Base-by-base conservation (phyloP, 2,888 invertebrate species). In the Encarsia formosa region DNA sequence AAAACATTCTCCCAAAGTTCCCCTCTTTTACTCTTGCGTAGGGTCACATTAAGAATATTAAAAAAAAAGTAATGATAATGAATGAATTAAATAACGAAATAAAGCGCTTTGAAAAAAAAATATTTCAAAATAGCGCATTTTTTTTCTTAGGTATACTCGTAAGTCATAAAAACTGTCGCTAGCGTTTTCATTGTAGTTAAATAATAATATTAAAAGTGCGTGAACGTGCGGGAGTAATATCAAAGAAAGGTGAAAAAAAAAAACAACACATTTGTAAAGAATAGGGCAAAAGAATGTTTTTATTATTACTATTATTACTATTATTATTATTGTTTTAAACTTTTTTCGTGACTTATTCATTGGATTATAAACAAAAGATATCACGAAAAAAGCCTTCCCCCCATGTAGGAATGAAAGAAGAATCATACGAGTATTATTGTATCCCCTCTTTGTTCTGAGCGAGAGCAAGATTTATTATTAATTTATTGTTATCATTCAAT, bases 401-500 rank as follows among this genome's bases (percentile, higher is more conserved):
- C n/a, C n/a, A n/a, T n/a, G n/a, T n/a, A n/a, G n/a, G n/a, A n/a
- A n/a, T n/a, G n/a, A n/a, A 45, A 20, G 35, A 35, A 51, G 43
- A 38, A 15, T 24, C 23, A 34, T 43, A 26, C 34, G 43, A 52
- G 34, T 39, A 44, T 44, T 24, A 18, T 37, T 45, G 18, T 43
- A 34, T 39, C 29, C 41, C 19, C 31, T 37, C 35, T 37, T 42
- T 31, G 24, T 18, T 37, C 37, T 31, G 41, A 31, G 39, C 34
- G 48, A 44, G 15, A 44, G 45, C 32, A 44, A 49, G 48, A 49
- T 52, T 52, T 53, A 43, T 66, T 66, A 70, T 70, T 71, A 70
- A 69, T 71, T 71, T 69, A 71, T 69, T 71, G 66, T 67, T 65
- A 61, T 61, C 58, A 59, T 62, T 49, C 41, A 40, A 51, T 44